These are phyloP conservation scores for Drosophila eohydei DNA, from an alignment of 2,888 invertebrate species.

Conservation along the genomic window DNA sequence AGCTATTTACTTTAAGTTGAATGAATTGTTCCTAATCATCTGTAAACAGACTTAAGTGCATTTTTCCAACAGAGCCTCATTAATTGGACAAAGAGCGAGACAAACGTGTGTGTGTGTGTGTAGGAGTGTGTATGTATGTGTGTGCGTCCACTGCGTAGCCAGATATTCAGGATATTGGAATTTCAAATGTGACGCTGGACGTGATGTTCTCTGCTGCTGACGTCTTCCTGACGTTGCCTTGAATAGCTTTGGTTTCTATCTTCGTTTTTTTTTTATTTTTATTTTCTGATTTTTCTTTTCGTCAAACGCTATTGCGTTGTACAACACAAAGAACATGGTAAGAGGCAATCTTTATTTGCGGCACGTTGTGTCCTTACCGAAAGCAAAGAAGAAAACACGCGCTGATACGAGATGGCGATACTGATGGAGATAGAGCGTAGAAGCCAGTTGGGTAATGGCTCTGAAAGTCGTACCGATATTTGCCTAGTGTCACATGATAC, in stretches of 20 bases:
- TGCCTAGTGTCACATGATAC: constrained; percentile 56
- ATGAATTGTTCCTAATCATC: constrained; percentile 38
- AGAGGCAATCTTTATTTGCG: constrained; percentile 61
- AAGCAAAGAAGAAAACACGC: constrained; percentile 17
- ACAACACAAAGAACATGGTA: constrained; percentile 27
- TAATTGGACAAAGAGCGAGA: constrained; percentile 44
- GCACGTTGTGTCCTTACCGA: constrained; percentile 55
- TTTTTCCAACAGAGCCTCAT: constrained; percentile 37
- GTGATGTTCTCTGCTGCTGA: constrained; percentile 48
- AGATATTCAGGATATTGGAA: constrained; percentile 62
- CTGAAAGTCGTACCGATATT: constrained; percentile 46
- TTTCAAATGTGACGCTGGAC: constrained; percentile 57
- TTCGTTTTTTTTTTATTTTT: constrained; percentile 6
- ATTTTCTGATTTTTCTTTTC: constrained; percentile 12
- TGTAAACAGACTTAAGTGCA: constrained; percentile 53
- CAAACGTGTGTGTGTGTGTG: constrained; percentile 12
- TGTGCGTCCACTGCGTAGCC: constrained; percentile 29
- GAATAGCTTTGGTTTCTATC: constrained; percentile 22
- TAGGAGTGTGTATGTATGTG: constrained; percentile 5
- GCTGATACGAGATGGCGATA: constrained; percentile 6
- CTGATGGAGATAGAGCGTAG: constrained; percentile 13
- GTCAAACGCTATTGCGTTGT: constrained; percentile 61
- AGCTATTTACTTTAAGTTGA: background rate
- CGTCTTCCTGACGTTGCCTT: constrained; percentile 36
- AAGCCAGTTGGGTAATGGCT: constrained; percentile 18